These are phyloP conservation scores for Schizaphis graminum DNA, from an alignment of 2,888 invertebrate species.

Conservation along the genomic window DNA sequence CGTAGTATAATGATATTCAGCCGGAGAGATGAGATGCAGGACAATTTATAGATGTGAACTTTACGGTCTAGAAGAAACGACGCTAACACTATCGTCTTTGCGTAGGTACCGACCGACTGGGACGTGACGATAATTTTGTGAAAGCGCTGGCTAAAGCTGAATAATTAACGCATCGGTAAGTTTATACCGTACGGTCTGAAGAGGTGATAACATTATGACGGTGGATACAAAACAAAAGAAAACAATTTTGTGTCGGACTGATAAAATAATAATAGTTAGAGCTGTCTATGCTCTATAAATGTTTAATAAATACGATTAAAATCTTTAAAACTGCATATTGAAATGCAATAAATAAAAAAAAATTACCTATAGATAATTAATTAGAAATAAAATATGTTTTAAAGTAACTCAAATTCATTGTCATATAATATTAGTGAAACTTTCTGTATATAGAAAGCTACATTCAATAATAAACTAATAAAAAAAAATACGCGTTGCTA, in stretches of 20 bases:
- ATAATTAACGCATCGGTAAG: conserved; percentile 52
- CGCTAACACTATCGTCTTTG: background rate
- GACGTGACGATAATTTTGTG: conserved; percentile 14
- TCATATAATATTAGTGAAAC: background rate
- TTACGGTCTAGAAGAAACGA: conserved; percentile 7
- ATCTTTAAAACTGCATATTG: background rate
- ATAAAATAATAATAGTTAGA: background rate
- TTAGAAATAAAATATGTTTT: background rate
- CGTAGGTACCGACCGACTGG: background rate
- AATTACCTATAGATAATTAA: no score
- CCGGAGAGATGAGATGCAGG: background rate
- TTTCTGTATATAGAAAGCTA: background rate
- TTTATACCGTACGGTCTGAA: background rate
- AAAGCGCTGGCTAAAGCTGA: conserved; percentile 38
- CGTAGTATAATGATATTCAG: background rate
- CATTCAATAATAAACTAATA: background rate
- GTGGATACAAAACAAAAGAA: conserved; percentile 19
- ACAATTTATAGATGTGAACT: background rate
- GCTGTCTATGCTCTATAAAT: background rate
- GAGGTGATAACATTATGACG: background rate
- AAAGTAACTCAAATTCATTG: background rate
- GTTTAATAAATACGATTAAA: background rate
- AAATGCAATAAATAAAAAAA: background rate
- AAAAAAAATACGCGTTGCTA: background rate
- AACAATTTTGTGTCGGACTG: background rate